phyloP scores from a whole-genome alignment of 2,113 vertebrate genomes.

The Cepphus grylle region DNA sequence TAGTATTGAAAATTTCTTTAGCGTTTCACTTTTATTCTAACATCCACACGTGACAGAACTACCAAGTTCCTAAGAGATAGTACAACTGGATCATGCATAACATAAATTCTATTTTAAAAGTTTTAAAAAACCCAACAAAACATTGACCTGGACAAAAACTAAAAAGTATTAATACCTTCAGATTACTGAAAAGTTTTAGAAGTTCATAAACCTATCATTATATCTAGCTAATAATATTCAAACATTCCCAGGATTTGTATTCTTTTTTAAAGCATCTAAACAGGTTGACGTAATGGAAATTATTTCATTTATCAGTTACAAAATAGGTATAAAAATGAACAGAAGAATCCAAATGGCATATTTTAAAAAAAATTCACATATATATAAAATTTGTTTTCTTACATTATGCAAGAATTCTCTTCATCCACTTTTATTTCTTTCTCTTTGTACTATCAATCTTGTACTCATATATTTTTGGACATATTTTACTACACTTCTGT shows the following conservation, averaged over 20 bases:
- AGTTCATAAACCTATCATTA: background rate
- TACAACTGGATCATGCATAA: background rate
- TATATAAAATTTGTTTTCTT: background rate
- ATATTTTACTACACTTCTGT: background rate
- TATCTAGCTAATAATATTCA: background rate
- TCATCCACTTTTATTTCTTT: background rate
- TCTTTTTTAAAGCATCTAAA: background rate
- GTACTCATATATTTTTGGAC: background rate
- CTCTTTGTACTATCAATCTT: background rate
- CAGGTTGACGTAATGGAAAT: background rate
- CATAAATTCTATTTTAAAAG: background rate
- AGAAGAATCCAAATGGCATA: background rate
- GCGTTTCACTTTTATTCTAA: background rate
- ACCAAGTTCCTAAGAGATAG: background rate
- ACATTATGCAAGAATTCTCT: background rate
- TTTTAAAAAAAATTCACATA: background rate
- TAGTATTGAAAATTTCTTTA: background rate
- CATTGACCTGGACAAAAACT: rapidly evolving
- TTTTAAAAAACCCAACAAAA: background rate
- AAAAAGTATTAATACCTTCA: background rate
- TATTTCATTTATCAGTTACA: background rate
- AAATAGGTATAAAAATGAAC: background rate
- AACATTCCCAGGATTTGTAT: background rate
- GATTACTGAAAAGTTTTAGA: background rate
- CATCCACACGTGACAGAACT: background rate